Conservation (phyloP, 2,888 invertebrate species). For the Timema podura region DNA sequence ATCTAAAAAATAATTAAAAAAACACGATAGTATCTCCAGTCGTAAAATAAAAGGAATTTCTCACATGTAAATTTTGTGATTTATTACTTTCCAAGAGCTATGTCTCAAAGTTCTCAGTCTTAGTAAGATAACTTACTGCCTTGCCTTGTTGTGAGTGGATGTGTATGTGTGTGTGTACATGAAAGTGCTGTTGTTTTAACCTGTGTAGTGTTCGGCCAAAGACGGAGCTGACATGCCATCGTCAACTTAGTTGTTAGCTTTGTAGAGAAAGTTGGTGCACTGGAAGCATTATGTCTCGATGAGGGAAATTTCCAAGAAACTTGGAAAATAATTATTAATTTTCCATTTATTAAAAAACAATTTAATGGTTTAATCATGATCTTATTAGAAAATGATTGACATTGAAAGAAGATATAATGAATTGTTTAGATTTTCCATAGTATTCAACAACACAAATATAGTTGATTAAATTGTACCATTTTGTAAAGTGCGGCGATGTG, state of each 20-base stretch:
- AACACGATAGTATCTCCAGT: constrained; percentile 24
- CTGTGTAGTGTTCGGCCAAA: too few species aligned
- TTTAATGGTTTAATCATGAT: too few species aligned
- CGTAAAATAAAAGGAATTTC: constrained; percentile 24
- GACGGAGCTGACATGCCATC: too few species aligned
- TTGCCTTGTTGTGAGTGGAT: constrained; percentile 28
- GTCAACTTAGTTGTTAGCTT: too few species aligned
- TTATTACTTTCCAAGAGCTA: constrained; percentile 25
- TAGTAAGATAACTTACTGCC: constrained; percentile 28
- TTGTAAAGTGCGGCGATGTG: constrained; percentile 30
- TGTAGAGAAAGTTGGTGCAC: too few species aligned
- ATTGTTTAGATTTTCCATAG: constrained; percentile 28
- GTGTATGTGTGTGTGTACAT: constrained; percentile 15
- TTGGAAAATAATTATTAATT: too few species aligned
- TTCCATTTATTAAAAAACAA: too few species aligned
- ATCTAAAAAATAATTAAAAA: constrained; percentile 18
- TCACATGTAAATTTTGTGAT: constrained; percentile 27
- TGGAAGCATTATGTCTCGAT: too few species aligned
- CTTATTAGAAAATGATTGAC: too few species aligned
- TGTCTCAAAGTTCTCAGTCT: constrained; percentile 26
- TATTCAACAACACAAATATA: constrained; percentile 24
- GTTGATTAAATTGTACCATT: constrained; percentile 30
- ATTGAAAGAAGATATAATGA: neutral
- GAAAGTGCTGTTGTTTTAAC: constrained; percentile 6
- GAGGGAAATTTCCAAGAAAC: too few species aligned